phyloP scores from a whole-genome alignment of 2,888 invertebrate genomes.

The Nomada lathburiana region DNA sequence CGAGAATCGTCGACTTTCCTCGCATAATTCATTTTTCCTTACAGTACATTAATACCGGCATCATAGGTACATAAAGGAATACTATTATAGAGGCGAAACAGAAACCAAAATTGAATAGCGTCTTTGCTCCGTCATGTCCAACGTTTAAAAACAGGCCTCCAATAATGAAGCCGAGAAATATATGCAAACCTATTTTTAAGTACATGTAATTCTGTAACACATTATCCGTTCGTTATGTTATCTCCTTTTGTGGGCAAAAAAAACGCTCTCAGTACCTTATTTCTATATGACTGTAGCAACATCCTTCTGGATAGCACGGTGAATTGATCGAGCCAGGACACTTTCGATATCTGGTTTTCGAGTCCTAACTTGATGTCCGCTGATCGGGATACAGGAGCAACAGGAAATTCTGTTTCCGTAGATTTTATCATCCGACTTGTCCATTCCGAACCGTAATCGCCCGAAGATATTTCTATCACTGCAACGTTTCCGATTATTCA shows the following conservation, averaged over 20 bases:
- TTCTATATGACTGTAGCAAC: conserved; percentile 90
- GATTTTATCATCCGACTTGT: conserved; percentile 89
- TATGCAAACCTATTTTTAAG: conserved; percentile 89
- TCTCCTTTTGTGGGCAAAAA: neutral
- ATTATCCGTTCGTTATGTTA: neutral
- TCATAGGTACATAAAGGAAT: conserved; percentile 93
- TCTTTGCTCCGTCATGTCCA: conserved; percentile 93
- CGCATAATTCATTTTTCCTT: conserved; percentile 83
- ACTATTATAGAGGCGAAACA: conserved; percentile 92
- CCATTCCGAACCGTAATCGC: conserved; percentile 90
- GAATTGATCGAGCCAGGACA: conserved; percentile 89
- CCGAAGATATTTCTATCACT: conserved; percentile 92
- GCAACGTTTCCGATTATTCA: conserved; percentile 10
- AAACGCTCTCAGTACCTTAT: conserved; percentile 86
- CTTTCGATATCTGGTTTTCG: conserved; percentile 86
- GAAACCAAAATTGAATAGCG: conserved; percentile 93
- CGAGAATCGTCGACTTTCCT: conserved; percentile 10
- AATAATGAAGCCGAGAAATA: conserved; percentile 89
- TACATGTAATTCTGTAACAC: conserved; percentile 88
- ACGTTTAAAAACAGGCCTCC: conserved; percentile 90
- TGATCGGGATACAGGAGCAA: conserved; percentile 69
- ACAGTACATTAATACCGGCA: conserved; percentile 93
- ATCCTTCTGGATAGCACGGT: conserved; percentile 88
- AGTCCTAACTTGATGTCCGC: conserved; percentile 78
- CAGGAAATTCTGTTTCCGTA: conserved; percentile 85